Evolutionary conservation across 2,888 invertebrate species (phyloP).

Genomic region (Tetrapedia diversipes): DNA sequence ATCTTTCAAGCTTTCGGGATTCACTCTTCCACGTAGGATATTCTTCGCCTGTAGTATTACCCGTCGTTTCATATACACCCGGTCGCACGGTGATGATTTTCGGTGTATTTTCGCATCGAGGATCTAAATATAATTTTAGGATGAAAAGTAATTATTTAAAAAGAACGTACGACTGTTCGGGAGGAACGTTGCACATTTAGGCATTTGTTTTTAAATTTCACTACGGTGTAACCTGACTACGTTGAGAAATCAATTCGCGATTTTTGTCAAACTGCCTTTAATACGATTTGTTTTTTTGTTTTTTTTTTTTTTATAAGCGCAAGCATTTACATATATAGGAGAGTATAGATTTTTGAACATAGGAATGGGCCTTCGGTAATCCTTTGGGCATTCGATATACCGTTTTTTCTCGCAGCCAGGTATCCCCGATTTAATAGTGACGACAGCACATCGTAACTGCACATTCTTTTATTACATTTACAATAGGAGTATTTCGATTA

Average conservation of each 20-base stretch:
- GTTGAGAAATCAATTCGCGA: conserved; percentile 26
- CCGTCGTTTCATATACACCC: conserved; percentile 54
- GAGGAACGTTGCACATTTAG: conserved; percentile 39
- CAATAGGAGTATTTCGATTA: conserved; percentile 34
- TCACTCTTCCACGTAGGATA: conserved; percentile 85
- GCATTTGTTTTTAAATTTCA: conserved; percentile 28
- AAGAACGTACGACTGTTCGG: conserved; percentile 12
- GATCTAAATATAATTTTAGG: conserved; percentile 35
- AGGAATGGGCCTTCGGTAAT: conserved; percentile 45
- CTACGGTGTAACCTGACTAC: conserved; percentile 37
- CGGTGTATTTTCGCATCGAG: conserved; percentile 32
- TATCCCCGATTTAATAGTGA: conserved; percentile 24
- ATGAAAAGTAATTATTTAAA: conserved; percentile 19
- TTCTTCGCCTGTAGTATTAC: conserved; percentile 58
- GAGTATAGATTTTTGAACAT: conserved; percentile 30
- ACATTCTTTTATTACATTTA: conserved; percentile 53
- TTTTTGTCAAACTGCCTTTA: conserved; percentile 9
- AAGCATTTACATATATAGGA: conserved; percentile 50
- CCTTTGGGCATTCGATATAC: conserved; percentile 49
- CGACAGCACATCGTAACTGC: conserved; percentile 37
- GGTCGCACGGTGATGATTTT: conserved; percentile 40
- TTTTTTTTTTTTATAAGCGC: no score
- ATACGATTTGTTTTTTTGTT: conserved; percentile 33
- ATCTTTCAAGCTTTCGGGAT: conserved; percentile 93
- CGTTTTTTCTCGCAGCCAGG: conserved; percentile 40